Base-by-base conservation (phyloP, 2,797 vertebrate genomes). In the Sylvilagus floridanus region DNA sequence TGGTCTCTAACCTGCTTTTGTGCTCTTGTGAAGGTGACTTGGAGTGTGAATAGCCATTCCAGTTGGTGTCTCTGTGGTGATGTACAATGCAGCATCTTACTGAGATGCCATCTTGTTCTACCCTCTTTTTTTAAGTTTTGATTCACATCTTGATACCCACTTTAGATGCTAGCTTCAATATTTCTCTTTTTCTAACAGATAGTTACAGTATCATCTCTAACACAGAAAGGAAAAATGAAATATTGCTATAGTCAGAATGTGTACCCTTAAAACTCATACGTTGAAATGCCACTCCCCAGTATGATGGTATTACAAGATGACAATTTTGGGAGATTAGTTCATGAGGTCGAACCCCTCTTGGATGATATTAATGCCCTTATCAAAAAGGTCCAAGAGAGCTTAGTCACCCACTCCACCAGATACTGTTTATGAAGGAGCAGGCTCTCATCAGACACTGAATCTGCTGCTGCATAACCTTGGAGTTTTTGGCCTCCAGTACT, bases 61-160 rank as follows among this genome's bases (percentile, higher is more conserved):
- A 57, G 54, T 57, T 57, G 54, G 54, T 57, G 54, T 57, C 54
- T 57, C 54, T 57, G 14, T 21, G 54, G 54, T 57, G 19, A 57
- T 57, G 17, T 57, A 21, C 54, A 57, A 57, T 17, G 54, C 14
- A 57, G 13, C 6, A 21, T 57, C 14, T 57, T 57, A 57, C 54
- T 57, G 54, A 57, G 54, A 16, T 57, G 54, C 54, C 54, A 17
- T 57, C 5, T 57, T 57, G 54, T 57, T 57, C 54, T 47, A 47
- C 42, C 8, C 42, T 47, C 54, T 17, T 57, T 19, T 16, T 57
- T 16, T 57, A 94, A 88, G 52, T 52, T 93, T 94, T 60, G 32
- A 84, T 84, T 98, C 50, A 90, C 37, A 84, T 90, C 93, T 95
- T 90, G 42, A 93, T 96, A 92, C 91, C 2, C 24, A 85, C 28